Conservation (phyloP, 2,797 vertebrate genomes). For the Apogon hyalosoma region DNA sequence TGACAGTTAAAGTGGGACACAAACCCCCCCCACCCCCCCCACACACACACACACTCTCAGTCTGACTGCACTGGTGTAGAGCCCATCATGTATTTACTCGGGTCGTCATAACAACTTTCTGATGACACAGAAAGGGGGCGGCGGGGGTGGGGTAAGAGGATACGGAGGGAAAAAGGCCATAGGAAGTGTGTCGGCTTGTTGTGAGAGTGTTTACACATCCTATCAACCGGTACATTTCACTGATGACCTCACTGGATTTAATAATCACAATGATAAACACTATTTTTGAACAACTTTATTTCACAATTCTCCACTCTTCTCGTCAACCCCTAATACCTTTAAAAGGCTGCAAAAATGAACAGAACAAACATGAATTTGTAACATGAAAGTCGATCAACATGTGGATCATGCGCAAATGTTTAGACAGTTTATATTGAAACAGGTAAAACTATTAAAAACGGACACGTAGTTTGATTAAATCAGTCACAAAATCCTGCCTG, state of each 20-base stretch:
- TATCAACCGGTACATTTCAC: slow-evolving; percentile 22
- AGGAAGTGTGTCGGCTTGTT: slow-evolving; percentile 50
- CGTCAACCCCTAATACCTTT: slow-evolving; percentile 3
- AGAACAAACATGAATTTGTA: background rate
- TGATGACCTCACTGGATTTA: slow-evolving; percentile 45
- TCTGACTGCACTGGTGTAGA: slow-evolving; percentile 4
- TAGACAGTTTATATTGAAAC: background rate
- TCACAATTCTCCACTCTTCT: background rate
- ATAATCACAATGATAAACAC: slow-evolving; percentile 35
- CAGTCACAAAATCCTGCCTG: no score
- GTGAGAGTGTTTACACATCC: slow-evolving; percentile 14
- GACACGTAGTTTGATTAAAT: background rate
- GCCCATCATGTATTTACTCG: slow-evolving; percentile 33
- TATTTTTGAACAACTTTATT: slow-evolving; percentile 39
- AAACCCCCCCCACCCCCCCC: background rate
- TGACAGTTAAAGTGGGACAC: slow-evolving; percentile 34
- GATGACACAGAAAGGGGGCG: slow-evolving; percentile 23
- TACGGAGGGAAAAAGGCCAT: slow-evolving; percentile 16
- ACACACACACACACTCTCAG: background rate
- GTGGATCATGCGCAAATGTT: rapidly evolving
- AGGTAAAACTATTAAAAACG: background rate
- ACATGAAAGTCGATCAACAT: no score
- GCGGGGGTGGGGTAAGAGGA: slow-evolving; percentile 28
- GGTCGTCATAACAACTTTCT: slow-evolving; percentile 64
- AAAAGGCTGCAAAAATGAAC: slow-evolving; percentile 1